Evolutionary conservation across 2,888 invertebrate genomes (phyloP).

Genomic region (Epistrophe grossulariae): DNA sequence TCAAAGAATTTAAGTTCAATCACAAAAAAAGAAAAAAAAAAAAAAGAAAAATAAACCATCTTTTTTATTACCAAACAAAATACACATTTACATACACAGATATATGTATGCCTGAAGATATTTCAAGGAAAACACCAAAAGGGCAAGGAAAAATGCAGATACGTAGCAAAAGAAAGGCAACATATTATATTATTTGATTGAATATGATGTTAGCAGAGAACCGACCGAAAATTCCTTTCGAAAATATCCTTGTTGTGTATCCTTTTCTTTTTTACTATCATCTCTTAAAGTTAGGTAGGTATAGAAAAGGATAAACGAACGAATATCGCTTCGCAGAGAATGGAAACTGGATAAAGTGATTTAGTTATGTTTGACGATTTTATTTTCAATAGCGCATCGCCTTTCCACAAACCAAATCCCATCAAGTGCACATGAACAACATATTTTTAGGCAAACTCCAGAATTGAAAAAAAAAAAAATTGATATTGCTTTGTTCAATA

Average conservation of each 20-base stretch:
- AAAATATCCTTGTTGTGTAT: conserved; percentile 22
- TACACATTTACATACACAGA: conserved; percentile 55
- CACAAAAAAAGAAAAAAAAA: background rate
- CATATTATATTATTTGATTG: conserved; percentile 21
- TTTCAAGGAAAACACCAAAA: conserved; percentile 20
- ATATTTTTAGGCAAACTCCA: background rate
- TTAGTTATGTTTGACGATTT: conserved; percentile 44
- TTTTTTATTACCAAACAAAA: conserved; percentile 31
- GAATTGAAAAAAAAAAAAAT: conserved; percentile 37
- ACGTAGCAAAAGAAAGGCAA: background rate
- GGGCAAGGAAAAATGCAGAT: conserved; percentile 1
- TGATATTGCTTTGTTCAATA: conserved; percentile 51
- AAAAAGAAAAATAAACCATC: conserved; percentile 11
- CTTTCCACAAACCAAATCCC: background rate
- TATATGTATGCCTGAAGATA: conserved; percentile 61
- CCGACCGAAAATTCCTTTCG: background rate
- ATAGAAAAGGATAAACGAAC: conserved; percentile 11
- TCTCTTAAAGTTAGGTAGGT: conserved; percentile 10
- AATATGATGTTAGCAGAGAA: conserved; percentile 25
- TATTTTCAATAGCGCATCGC: conserved; percentile 17
- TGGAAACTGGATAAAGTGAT: conserved; percentile 46
- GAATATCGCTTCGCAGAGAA: background rate
- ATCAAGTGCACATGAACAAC: conserved; percentile 18
- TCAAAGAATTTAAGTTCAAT: conserved; percentile 47
- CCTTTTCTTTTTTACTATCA: background rate